phyloP scores from a whole-genome alignment of 1,140 invertebrate species.

The Danaus melanippus region DNA sequence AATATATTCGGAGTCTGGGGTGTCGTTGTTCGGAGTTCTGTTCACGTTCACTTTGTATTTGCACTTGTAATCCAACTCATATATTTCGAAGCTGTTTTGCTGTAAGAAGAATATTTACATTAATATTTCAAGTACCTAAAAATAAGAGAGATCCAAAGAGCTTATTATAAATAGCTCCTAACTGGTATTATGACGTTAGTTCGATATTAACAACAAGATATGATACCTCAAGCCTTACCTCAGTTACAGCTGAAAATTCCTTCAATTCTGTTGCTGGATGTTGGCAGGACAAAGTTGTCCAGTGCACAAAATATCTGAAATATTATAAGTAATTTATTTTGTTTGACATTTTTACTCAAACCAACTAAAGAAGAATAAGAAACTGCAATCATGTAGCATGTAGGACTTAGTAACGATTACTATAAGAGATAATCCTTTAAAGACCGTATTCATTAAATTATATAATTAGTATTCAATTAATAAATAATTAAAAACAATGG shows the following conservation, averaged over 20 bases:
- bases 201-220: neutral
- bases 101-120: constrained; percentile 31
- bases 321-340: constrained; percentile 9
- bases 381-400: no score
- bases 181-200: no score
- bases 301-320: constrained; percentile 63
- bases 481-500: neutral
- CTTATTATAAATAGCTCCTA: neutral
- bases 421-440: no score
- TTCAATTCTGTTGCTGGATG: constrained; percentile 45
- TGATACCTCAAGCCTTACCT: constrained; percentile 32
- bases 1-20: constrained; percentile 46
- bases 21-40: constrained; percentile 34
- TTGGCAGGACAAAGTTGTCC: constrained; percentile 55
- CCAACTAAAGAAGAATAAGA: no score
- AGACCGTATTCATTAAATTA: no score
- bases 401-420: no score
- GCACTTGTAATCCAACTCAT: constrained; percentile 56
- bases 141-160: no score
- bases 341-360: no score
- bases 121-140: neutral
- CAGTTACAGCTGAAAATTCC: constrained; percentile 50
- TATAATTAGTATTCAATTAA: constrained; percentile 3
- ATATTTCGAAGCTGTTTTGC: constrained; percentile 52
- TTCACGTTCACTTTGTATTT: constrained; percentile 55